Evolutionary conservation across 2,797 vertebrate genomes (phyloP).

Genomic region (Pseudomugil gertrudae): DNA sequence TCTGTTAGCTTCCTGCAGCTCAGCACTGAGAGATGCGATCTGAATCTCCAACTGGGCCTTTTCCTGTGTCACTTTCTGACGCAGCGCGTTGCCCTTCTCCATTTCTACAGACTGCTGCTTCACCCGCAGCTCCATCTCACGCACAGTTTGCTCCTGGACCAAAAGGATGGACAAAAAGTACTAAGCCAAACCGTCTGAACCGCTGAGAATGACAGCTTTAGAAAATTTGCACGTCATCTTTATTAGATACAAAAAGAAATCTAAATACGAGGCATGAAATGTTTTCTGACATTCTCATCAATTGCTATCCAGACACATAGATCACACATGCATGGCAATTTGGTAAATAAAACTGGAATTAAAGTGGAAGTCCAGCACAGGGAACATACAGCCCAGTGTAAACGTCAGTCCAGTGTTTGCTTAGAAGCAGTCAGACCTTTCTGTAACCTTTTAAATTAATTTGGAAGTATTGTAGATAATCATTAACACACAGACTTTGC

Average conservation of each 20-base stretch:
- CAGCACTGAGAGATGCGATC: conserved; percentile 74
- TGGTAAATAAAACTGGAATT: not conserved
- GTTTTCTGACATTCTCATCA: not conserved
- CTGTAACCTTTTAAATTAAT: too few species aligned
- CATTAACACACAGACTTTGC: too few species aligned
- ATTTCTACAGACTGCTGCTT: conserved; percentile 89
- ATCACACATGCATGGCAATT: not conserved
- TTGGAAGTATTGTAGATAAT: too few species aligned
- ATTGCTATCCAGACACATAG: not conserved
- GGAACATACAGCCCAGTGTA: not conserved
- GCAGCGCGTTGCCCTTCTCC: conserved; percentile 85
- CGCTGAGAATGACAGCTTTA: not conserved
- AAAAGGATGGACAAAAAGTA: conserved; percentile 25
- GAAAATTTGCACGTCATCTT: conserved; percentile 3
- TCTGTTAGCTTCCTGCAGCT: conserved; percentile 87
- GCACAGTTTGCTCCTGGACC: conserved; percentile 85
- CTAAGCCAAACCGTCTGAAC: conserved; percentile 20
- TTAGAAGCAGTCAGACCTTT: too few species aligned
- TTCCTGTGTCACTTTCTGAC: conserved; percentile 88
- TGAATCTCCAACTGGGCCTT: conserved; percentile 88
- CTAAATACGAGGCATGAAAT: not conserved
- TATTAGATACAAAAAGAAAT: not conserved
- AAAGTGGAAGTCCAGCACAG: not conserved
- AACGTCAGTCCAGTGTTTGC: not conserved
- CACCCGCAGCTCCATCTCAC: conserved; percentile 87